Conservation (phyloP, 2,113 vertebrate genomes). For the Carassius gibelio region DNA sequence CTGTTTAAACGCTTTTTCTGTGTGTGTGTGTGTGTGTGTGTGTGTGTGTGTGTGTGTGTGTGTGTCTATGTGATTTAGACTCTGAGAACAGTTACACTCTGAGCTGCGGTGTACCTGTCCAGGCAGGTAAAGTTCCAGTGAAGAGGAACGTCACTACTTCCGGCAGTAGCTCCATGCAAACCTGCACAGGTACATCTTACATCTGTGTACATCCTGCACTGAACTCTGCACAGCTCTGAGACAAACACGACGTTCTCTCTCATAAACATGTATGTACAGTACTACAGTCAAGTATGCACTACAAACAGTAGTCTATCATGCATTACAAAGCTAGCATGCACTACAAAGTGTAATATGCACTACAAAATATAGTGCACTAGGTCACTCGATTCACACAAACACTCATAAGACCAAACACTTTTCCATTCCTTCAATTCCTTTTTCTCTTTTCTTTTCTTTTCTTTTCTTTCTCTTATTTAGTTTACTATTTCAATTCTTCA, state of each 20-base stretch:
- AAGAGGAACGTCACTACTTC: conserved; percentile 76
- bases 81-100: conserved; percentile 90
- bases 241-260: not conserved
- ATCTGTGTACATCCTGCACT: not conserved
- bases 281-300: not conserved
- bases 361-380: not conserved
- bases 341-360: no score
- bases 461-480: not conserved
- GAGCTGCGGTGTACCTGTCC: conserved; percentile 85
- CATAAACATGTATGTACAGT: not conserved
- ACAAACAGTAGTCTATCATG: not conserved
- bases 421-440: not conserved
- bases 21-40: not conserved
- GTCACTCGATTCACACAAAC: not conserved
- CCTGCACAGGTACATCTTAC: conserved; percentile 80
- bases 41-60: not conserved
- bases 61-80: conserved; percentile 74
- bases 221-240: not conserved
- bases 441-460: not conserved
- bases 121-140: conserved; percentile 76
- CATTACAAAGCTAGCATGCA: not conserved
- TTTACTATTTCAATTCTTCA: not conserved
- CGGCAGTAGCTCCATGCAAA: conserved; percentile 61
- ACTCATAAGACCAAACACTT: not conserved
- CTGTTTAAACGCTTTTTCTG: not conserved